Base-by-base conservation (phyloP, 2,797 vertebrate species). In the Brotula barbata region DNA sequence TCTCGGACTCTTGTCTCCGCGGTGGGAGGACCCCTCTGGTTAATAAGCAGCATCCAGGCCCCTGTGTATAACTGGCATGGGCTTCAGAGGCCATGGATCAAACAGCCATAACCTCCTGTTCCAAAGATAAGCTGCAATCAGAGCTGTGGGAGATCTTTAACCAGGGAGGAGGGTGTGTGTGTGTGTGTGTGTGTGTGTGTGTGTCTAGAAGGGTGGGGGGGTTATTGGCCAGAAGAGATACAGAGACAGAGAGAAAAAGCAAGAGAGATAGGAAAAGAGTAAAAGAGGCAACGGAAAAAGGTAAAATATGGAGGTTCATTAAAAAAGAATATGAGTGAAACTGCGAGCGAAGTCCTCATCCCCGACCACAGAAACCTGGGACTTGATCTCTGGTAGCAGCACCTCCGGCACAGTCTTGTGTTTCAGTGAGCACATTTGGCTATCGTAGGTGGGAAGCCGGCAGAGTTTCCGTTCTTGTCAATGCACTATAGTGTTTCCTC, bases 41-140 rank as follows among this genome's bases (percentile, higher is more conserved):
- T 87, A 83, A 87, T 78, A 80, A 82, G 73, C 77, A 75, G 84
- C 66, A 68, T 84, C 83, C 78, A 78, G 71, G 78, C 80, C 76
- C 73, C 53, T 70, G 79, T 75, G 77, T 69, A 80, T 73, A 73
- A 78, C 88, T 90, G 87, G 90, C 86, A 87, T 61, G 15, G 75
- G 68, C 73, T 78, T 74, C 63, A 41, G 82, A 73, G 53, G 81
- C 84, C 81, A 76, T 83, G 85, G 87, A 90, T 90, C 86, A 88
- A 85, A 88, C 87, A 87, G 89, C 85, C 85, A 67, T 85, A 87
- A 90, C 89, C 87, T 89, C 87, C 85, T 87, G 88, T 88, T 89
- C 84, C 73, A 83, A 85, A 84, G 83, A 88, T 90, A 85, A 90
- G 82, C 86, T 77, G 85, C 84, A 81, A 86, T 85, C 83, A 78